Evolutionary conservation across 2,113 vertebrate genomes (phyloP), one percentile per base, ranked within the genome.

Genomic region (Proteles cristata): DNA sequence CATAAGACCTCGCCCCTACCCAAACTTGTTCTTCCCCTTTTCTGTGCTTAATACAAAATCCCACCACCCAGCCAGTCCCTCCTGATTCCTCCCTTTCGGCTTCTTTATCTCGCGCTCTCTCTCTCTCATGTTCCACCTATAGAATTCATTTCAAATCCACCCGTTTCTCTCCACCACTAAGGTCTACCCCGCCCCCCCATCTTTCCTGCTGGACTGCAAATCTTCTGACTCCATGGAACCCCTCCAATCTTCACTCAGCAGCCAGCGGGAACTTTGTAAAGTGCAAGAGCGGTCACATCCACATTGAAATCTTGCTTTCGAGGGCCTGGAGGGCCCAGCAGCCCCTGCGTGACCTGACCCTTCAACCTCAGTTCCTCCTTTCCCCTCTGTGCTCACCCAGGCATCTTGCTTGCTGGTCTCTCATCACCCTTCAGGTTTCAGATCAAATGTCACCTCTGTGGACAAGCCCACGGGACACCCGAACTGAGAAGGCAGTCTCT

Each of bases 381-480:
- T 26, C 12, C 7, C 26, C 92, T 79, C 23, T 3, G 23, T 8
- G 19, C 26, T 28, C 53, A 15, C 35, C 43, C 16, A 63, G 14
- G 28, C 5, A 1, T 19, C 50, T 45, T 28, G 50, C 53, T 35
- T 35, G 2, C 4, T 0, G 0, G 17, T 10, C 55, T 39, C 21
- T 86, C 33, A 1, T 43, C 58, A 19, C 12, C 45, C 19, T 43
- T 39, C 14, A 7, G 31, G n/a, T 7, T 65, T 48, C 84, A 33
- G 45, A 55, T 33, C 77, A 81, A 58, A 58, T 10, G 61, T 69
- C 25, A 21, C 31, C n/a, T 81, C 45, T 11, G 1, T 35, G 35
- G 77, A 84, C 43, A 85, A 4, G 23, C 39, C 26, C 25, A 4
- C 35, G 0, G 28, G 35, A 82, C 55, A 53, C 26, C 66, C 19